Base-by-base conservation (phyloP, 1,140 invertebrate genomes). In the Ceratoteleas bidentatus region DNA sequence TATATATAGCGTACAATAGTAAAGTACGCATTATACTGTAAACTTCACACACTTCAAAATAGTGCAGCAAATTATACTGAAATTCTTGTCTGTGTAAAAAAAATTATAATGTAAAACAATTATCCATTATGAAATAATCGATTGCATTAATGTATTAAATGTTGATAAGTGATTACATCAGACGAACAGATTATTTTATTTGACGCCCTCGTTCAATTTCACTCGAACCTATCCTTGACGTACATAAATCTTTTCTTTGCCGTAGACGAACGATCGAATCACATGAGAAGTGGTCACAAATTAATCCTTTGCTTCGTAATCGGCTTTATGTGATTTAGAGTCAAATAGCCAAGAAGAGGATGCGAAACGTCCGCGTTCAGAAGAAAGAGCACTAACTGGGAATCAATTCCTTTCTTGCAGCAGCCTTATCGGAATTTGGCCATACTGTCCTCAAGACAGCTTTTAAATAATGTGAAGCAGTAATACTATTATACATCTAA, bases 261-360 rank as follows among this genome's bases (percentile, higher is more conserved):
- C 49, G 53, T 36, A 66, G 52, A 68, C 54, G 56, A 81, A 81
- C 70, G 47, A 82, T 68, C 57, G 62, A 79, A 82, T 79, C 68
- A 84, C 81, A 69, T 74, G 83, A 84, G 66, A 84, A 82, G 70
- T 79, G 57, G 75, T 76, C 75, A 86, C 85, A 88, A 90, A 91
- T 90, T 91, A 90, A 90, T 91, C 88, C 87, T 88, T 87, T 88
- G 84, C 83, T 78, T 56, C 56, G 84, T 91, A 91, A 91, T 91
- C 89, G 87, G 90, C 88, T 90, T 91, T 85, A 57, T 54, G 58
- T 88, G 87, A 86, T 88, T 87, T 88, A 88, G 74, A 60, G 68
- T 77, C 76, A 68, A 84, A 70, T 74, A 81, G 56, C 74, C 70
- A 75, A 77, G 76, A 79, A 82, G 66, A 82, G 81, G 84, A 86